Conservation (phyloP, 2,888 invertebrate species). For the Pecten maximus region DNA sequence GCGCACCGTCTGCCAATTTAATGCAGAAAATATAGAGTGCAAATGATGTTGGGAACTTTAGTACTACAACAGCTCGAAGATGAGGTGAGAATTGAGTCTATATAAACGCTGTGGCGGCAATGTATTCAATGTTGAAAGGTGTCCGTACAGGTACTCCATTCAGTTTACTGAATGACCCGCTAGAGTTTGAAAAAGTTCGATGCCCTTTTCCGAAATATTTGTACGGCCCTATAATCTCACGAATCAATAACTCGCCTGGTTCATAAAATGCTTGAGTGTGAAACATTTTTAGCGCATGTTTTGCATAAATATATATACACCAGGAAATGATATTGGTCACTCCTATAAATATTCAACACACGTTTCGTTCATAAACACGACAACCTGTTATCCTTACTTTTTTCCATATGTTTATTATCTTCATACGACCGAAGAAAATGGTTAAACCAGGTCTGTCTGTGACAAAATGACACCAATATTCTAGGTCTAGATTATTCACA, state of each 20-base stretch:
- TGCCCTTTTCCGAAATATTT: neutral
- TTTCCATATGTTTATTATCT: too few relatives aligned
- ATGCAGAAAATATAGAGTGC: slow-evolving; percentile 42
- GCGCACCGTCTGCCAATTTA: slow-evolving; percentile 36
- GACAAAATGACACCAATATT: too few relatives aligned
- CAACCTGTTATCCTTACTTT: too few relatives aligned
- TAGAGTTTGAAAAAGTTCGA: slow-evolving; percentile 30
- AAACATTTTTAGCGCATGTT: neutral
- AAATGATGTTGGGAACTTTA: slow-evolving; percentile 74
- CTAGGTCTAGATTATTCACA: too few relatives aligned
- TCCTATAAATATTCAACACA: neutral
- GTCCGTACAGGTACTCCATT: slow-evolving; percentile 50
- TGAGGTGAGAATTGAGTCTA: slow-evolving; percentile 66
- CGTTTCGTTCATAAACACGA: too few relatives aligned
- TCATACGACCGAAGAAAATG: too few relatives aligned
- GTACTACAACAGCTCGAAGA: slow-evolving; percentile 75
- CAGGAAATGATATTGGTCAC: neutral
- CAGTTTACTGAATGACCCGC: slow-evolving; percentile 1
- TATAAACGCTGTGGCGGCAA: neutral
- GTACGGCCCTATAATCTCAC: neutral
- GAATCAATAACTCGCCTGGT: neutral
- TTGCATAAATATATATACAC: neutral
- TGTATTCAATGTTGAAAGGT: slow-evolving; percentile 44
- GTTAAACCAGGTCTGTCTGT: too few relatives aligned
- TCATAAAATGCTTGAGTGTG: neutral